phyloP scores from a whole-genome alignment of 2,888 invertebrate species.

The Cephus pygmeus region DNA sequence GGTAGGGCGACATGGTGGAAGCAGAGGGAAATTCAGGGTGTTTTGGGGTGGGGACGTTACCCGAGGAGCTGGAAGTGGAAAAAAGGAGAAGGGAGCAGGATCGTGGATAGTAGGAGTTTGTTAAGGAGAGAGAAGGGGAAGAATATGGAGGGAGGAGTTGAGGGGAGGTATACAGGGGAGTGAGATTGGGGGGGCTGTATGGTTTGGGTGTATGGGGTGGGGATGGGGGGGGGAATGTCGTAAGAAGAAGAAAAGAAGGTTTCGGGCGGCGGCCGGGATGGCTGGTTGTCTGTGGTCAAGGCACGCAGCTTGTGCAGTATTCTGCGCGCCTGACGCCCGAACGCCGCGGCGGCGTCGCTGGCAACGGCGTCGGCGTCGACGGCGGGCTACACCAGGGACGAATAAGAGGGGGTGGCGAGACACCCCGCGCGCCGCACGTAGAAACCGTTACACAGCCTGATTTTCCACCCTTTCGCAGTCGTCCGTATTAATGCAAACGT shows the following conservation, averaged over 20 bases:
- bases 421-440: slow-evolving; percentile 2
- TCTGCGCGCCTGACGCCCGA: slow-evolving; percentile 30
- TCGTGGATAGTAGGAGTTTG: slow-evolving; percentile 16
- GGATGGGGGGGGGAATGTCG: slow-evolving; percentile 12
- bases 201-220: slow-evolving; percentile 7
- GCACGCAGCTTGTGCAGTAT: slow-evolving; percentile 55
- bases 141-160: slow-evolving; percentile 12
- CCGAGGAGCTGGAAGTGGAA: slow-evolving; percentile 7
- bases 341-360: not conserved
- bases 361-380: slow-evolving; percentile 11
- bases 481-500: not conserved
- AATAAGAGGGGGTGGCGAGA: not conserved
- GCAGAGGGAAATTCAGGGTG: slow-evolving; percentile 17
- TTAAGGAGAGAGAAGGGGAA: not conserved
- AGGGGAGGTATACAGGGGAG: slow-evolving; percentile 12
- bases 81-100: slow-evolving; percentile 13
- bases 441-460: not conserved
- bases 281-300: slow-evolving; percentile 64
- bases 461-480: not conserved
- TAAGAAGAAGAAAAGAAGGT: slow-evolving; percentile 28
- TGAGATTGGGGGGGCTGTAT: slow-evolving; percentile 12
- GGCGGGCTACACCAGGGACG: slow-evolving; percentile 5
- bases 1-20: slow-evolving; percentile 8
- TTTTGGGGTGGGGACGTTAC: slow-evolving; percentile 18
- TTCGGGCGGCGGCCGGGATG: slow-evolving; percentile 60